These are phyloP conservation scores for Heterochromis multidens DNA, from an alignment of 2,113 vertebrate species.

Conservation along the genomic window DNA sequence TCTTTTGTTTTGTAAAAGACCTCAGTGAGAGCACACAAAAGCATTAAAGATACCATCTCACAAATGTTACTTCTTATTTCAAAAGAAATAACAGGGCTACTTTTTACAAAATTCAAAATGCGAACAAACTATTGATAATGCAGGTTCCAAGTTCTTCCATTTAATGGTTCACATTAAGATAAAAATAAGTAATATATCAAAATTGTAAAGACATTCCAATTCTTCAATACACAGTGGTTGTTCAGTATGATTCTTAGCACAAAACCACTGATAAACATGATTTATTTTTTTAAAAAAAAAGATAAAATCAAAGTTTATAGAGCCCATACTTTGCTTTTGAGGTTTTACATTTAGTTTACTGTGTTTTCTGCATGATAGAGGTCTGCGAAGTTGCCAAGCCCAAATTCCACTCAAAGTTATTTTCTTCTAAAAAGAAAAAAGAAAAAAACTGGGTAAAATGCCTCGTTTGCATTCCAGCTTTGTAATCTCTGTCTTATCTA, in stretches of 20 bases:
- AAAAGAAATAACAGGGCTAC: not conserved
- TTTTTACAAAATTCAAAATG: not conserved
- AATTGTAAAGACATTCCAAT: too few relatives aligned
- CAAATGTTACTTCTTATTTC: not conserved
- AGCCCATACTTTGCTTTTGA: not conserved
- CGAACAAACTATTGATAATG: not conserved
- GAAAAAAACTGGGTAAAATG: not conserved
- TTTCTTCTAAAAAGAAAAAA: not conserved
- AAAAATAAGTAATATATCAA: not conserved
- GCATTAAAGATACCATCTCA: not conserved
- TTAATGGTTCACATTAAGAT: not conserved
- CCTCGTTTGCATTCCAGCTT: not conserved
- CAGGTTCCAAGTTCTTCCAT: not conserved
- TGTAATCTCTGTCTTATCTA: not conserved
- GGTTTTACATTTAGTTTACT: not conserved
- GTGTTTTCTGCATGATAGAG: not conserved
- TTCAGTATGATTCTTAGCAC: not conserved
- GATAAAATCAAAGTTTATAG: not conserved
- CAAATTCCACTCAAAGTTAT: not conserved
- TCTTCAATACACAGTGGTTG: not conserved
- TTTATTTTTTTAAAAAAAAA: not conserved
- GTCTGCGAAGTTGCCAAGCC: not conserved
- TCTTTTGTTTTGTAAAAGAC: too few relatives aligned
- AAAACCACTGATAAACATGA: not conserved
- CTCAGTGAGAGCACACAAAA: too few relatives aligned